A percentile compares a stretch with the other conserved stretches of the same genome.
These are phyloP conservation scores for Montipora efflorescens DNA, from an alignment of 64 coral and sea anemone genomes.

Conservation along the genomic window DNA sequence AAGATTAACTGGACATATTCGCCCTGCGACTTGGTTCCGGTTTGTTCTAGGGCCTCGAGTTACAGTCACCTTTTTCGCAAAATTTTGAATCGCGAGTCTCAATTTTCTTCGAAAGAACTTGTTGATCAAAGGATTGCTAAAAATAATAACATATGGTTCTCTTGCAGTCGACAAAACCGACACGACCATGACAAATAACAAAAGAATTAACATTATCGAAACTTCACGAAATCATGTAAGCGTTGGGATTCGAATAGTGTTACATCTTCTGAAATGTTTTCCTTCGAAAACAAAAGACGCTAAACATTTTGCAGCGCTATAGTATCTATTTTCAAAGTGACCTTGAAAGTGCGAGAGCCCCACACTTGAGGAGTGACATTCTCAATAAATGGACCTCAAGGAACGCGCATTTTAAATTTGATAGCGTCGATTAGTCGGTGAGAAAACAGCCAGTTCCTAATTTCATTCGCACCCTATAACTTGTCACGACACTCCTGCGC, in stretches of 20 bases:
- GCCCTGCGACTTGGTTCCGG: background rate
- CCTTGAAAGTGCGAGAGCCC: background rate
- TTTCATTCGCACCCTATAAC: background rate
- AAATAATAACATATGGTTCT: background rate
- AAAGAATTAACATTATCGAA: background rate
- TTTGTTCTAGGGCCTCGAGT: background rate
- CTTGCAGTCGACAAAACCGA: background rate
- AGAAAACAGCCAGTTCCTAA: slow-evolving; percentile 11
- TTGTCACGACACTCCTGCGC: slow-evolving; percentile 20
- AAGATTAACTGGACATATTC: background rate
- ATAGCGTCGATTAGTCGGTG: slow-evolving; percentile 34
- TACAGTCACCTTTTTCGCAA: background rate
- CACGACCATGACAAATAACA: background rate
- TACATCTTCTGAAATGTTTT: background rate
- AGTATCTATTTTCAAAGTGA: background rate
- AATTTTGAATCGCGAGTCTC: background rate
- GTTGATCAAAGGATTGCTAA: background rate
- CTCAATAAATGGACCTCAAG: slow-evolving; percentile 21
- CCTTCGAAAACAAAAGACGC: background rate
- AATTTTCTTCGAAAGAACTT: background rate
- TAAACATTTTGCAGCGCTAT: background rate
- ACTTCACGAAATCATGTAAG: background rate
- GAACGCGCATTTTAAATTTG: slow-evolving; percentile 42
- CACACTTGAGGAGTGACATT: slow-evolving; percentile 44
- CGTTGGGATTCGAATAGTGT: background rate